A percentile compares a stretch with the other conserved stretches of the same genome.
These are phyloP conservation scores for Botia almorhae DNA, from an alignment of 2,797 vertebrate species.

Conservation along the genomic window DNA sequence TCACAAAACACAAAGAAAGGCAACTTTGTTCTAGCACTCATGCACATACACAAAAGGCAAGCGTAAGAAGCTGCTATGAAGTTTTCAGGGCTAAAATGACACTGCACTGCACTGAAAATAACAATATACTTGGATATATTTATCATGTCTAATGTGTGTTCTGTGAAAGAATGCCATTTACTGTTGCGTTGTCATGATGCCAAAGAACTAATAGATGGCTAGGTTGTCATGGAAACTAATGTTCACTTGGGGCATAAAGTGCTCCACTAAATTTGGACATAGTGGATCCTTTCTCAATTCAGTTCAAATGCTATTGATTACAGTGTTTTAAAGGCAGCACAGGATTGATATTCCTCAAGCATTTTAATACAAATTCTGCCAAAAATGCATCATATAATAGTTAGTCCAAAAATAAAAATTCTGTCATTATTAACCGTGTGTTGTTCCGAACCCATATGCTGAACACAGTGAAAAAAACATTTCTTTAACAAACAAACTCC, in stretches of 20 bases:
- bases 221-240: slow-evolving; percentile 44
- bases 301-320: slow-evolving; percentile 41
- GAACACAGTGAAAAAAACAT: too few relatives aligned
- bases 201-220: slow-evolving; percentile 36
- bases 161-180: slow-evolving; percentile 18
- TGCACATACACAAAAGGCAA: slow-evolving; percentile 16
- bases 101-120: background rate
- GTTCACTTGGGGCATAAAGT: slow-evolving; percentile 29
- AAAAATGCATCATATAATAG: background rate
- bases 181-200: slow-evolving; percentile 41
- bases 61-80: background rate
- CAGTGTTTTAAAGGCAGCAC: slow-evolving; percentile 8
- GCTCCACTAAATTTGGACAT: slow-evolving; percentile 31
- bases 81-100: slow-evolving; percentile 18
- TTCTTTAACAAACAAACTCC: too few relatives aligned
- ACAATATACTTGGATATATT: slow-evolving; percentile 29
- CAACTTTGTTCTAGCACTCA: background rate
- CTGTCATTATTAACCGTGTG: background rate
- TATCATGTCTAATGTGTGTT: slow-evolving; percentile 6
- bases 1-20: background rate
- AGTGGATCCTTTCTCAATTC: background rate
- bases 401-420: background rate
- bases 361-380: background rate
- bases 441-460: too few relatives aligned
- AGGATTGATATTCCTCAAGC: slow-evolving; percentile 20